These are phyloP conservation scores for Aplochiton taeniatus DNA, from an alignment of 2,797 vertebrate genomes.

Conservation along the genomic window DNA sequence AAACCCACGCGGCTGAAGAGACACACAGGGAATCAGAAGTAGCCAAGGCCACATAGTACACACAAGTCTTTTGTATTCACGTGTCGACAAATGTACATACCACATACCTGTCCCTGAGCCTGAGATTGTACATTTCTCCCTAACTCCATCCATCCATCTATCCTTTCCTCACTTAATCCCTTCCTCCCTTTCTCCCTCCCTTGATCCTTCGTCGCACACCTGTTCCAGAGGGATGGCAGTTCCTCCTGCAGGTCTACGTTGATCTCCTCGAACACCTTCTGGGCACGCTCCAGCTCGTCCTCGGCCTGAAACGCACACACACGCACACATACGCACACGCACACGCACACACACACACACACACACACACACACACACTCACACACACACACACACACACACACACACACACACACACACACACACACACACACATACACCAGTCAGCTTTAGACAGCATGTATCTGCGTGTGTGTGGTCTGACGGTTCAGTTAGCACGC, in stretches of 20 bases:
- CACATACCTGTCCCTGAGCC: no score
- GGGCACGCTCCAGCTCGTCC: constrained; percentile 94
- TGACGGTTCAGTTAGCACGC: background rate
- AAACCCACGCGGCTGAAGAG: constrained; percentile 91
- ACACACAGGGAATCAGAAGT: constrained; percentile 5
- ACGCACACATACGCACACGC: constrained; percentile 12
- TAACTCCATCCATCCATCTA: no score
- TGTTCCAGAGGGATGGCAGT: constrained; percentile 97
- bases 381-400: background rate
- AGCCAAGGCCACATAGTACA: constrained; percentile 8
- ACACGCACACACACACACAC: constrained; percentile 2
- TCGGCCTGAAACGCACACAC: constrained; percentile 82
- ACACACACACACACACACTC: constrained; percentile 12
- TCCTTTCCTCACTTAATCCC: no score
- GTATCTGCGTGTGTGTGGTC: background rate
- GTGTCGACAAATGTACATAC: no score
- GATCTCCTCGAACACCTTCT: constrained; percentile 99
- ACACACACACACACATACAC: background rate
- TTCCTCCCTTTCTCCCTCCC: no score
- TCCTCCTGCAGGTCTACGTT: constrained; percentile 97
- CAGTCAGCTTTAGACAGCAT: no score
- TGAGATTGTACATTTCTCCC: no score
- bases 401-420: no score
- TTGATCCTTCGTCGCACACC: no score
- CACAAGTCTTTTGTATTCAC: no score